Base-by-base conservation (phyloP, 2,888 invertebrate genomes). In the Drosophila anomelani region DNA sequence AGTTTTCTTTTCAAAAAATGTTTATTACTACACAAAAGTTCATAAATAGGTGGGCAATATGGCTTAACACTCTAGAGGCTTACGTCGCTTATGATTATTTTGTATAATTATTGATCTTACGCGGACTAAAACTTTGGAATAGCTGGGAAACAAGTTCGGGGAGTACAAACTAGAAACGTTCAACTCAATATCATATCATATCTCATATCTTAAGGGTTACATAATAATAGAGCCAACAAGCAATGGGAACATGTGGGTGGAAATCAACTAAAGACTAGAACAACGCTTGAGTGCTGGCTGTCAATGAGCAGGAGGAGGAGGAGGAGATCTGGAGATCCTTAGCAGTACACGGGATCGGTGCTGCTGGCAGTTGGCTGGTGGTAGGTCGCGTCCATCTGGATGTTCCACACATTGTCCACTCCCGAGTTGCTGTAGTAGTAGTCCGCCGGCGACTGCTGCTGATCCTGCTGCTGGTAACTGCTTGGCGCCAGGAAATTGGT, bases 341-440 rank as follows among this genome's bases (percentile, higher is more conserved):
- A 90, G 68, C 88, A 84, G 55, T 77, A 91, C 58, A 78, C 86
- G 13, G 44, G 26, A 63, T 81, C 80, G 13, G 81, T 55, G 51
- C 71, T 67, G 12, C 44, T 34, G n/a, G 68, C 13, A 7, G 71
- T n/a, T 26, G 41, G 34, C 9, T 15, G 56, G 39, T 79, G 80
- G 72, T 71, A 90, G 0, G 80, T 43, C 1, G 89, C 67, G 20
- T 91, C 90, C 88, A 90, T 91, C 78, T 91, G 90, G 39, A 92
- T 92, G 61, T 92, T 92, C 92, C 92, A 92, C 38, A 88, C 87
- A 67, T 92, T 92, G 64, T 92, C 91, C 44, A 87, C 82, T 12
- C 87, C 90, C 43, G 91, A 89, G 60, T 92, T 92, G 83, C 90
- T 92, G 74, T 92, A 92, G 62, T 90, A 92, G 61, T 90, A 92